phyloP scores from a whole-genome alignment of 2,113 vertebrate genomes.

The pig (Sus scrofa) region T2T-Sscrofa CM000820.6:124080501-124081000 shows the following conservation, averaged over 20 bases:
- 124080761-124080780: conserved; percentile 29
- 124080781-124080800: neutral
- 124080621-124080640: conserved; percentile 70
- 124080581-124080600: conserved; percentile 66
- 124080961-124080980: neutral
- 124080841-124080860: neutral
- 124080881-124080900: neutral
- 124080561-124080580: conserved; percentile 64
- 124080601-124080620: conserved; percentile 73
- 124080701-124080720: neutral
- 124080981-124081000: neutral
- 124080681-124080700: neutral
- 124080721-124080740: neutral
- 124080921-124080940: conserved; percentile 20
- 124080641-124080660: conserved; percentile 20
- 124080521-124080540: conserved; percentile 75
- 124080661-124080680: conserved; percentile 71
- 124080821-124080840: conserved; percentile 28
- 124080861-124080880: conserved; percentile 1
- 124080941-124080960: conserved; percentile 31
- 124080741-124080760: neutral
- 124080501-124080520: conserved; percentile 56
- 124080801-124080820: conserved; percentile 3
- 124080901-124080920: neutral
- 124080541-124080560: conserved; percentile 52